Percentiles rank a stretch among this genome's conserved stretches.
phyloP scores from a whole-genome alignment of 2,113 vertebrate species.

The Microtus oregoni region DNA sequence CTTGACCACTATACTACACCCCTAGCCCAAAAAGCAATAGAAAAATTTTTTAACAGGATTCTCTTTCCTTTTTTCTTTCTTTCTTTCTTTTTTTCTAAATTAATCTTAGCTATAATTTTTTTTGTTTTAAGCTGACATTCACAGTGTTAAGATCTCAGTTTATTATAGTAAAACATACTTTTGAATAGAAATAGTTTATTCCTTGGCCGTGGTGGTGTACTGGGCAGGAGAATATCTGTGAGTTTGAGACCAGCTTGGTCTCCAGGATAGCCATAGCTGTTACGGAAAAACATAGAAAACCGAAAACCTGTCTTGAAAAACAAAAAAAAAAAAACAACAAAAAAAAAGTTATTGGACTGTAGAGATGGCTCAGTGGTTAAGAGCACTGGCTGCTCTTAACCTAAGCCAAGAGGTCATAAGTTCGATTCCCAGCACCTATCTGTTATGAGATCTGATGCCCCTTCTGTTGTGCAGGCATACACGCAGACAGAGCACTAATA shows the following conservation, averaged over 20 bases:
- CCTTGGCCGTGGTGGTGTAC: background rate
- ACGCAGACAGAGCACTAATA: background rate
- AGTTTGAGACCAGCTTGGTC: background rate
- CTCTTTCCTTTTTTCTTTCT: background rate
- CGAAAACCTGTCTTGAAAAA: background rate
- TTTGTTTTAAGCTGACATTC: background rate
- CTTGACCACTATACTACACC: background rate
- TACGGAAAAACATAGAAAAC: background rate
- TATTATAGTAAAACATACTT: conserved; percentile 20
- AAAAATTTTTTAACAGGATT: background rate
- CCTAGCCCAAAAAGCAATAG: background rate
- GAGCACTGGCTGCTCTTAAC: background rate
- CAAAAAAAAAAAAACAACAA: too few species aligned
- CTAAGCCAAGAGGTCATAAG: background rate
- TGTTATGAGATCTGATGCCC: background rate
- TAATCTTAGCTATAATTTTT: background rate
- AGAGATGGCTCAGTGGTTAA: background rate
- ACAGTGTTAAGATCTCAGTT: conserved; percentile 7
- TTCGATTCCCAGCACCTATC: background rate
- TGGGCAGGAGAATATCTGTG: background rate
- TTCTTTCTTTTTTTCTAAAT: background rate
- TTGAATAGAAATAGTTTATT: conserved; percentile 44
- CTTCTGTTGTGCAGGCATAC: background rate
- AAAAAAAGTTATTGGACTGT: background rate
- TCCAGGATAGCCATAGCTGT: background rate